Evolutionary conservation across 2,113 vertebrate species (phyloP).

Genomic region (Onychostoma macrolepis): DNA sequence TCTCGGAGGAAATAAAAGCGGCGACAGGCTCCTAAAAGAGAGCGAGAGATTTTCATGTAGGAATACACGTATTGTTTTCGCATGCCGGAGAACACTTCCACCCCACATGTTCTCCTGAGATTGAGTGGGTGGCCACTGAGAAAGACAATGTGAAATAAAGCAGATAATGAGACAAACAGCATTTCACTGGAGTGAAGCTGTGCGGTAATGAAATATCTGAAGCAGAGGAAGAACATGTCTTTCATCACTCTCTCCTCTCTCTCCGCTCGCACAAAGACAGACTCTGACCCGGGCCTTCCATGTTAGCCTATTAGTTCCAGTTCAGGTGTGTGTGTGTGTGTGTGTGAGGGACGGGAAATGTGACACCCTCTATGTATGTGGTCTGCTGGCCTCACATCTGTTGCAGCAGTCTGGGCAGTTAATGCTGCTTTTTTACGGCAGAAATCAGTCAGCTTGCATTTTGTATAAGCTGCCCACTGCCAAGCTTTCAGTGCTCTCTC

Average conservation of each 20-base stretch:
- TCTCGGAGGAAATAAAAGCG: neutral
- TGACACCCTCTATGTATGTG: conserved; percentile 78
- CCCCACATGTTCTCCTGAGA: conserved; percentile 24
- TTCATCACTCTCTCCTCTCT: conserved; percentile 14
- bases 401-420: conserved; percentile 59
- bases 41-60: neutral
- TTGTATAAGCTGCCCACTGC: neutral
- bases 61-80: neutral
- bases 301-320: conserved; percentile 73
- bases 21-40: neutral
- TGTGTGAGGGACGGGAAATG: conserved; percentile 62
- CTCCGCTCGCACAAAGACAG: neutral
- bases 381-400: conserved; percentile 77
- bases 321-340: conserved; percentile 46
- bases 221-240: neutral
- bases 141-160: conserved; percentile 23
- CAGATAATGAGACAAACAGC: conserved; percentile 21
- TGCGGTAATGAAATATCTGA: conserved; percentile 20
- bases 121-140: conserved; percentile 33
- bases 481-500: neutral
- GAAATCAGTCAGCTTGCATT: conserved; percentile 57
- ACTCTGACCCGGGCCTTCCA: conserved; percentile 13
- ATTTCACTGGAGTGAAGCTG: conserved; percentile 13
- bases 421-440: conserved; percentile 67
- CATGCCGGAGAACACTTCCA: conserved; percentile 32